Evolutionary conservation across 2,888 invertebrate species (phyloP), one percentile per base, ranked within the genome.

Genomic region (Oscheius sp.): DNA sequence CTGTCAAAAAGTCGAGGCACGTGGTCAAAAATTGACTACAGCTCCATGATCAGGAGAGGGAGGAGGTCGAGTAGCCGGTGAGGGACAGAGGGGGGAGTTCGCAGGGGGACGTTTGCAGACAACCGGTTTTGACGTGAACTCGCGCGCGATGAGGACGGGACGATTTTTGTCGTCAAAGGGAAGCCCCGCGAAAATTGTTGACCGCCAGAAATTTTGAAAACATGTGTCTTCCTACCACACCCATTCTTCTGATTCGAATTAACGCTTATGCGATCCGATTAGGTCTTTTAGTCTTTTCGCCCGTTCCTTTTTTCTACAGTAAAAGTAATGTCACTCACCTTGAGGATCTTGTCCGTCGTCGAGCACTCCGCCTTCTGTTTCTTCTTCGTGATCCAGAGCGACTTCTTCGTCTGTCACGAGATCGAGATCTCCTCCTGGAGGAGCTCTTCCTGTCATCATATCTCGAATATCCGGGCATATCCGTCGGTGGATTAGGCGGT

Each of bases 401-500:
- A 49, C 35, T 35, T 45, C 66, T 41, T 23, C 45, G 2, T 56
- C 56, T 23, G 2, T 46, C 49, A 5, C 52, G 18, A 1, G 72
- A 72, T 21, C 66, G 25, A 1, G 66, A 66, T 25, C 66, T 2
- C n/a, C 52, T n/a, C 9, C 49, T 13, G 18, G 58, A 27, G 12
- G 58, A 58, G 58, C 29, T 13, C n/a, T 29, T 58, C 27, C 58
- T 58, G 2, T 58, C 58, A 12, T 58, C 58, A 58, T 25, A 29
- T 63, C 45, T 63, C 13, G 41, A 46, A 45, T 35, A n/a, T 21
- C 6, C 16, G 12, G 72, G 64, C 72, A 72, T 72, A n/a, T 72
- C 72, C 1, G 52, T 7, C 12, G 72, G 72, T 6, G 72, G 72
- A 63, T 49, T 53, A 1, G 72, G 72, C 41, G 72, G 72, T 41